Conservation (phyloP, 2,888 invertebrate genomes). For the Torymus aiolomorphi region DNA sequence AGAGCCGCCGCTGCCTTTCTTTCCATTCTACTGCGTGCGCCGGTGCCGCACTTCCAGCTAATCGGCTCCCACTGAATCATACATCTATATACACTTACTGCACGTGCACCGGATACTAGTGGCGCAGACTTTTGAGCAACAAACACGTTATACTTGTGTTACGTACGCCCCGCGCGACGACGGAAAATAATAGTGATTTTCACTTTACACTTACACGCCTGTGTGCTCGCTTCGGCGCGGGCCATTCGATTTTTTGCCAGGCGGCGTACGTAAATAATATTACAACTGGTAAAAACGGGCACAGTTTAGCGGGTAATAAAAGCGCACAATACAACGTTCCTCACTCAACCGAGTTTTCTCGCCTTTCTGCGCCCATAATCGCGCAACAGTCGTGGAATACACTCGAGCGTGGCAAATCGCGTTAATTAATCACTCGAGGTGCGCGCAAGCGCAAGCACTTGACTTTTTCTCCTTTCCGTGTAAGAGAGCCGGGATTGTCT, state of each 20-base stretch:
- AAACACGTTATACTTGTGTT: too few relatives aligned
- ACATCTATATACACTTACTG: background rate
- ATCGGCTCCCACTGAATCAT: constrained; percentile 32
- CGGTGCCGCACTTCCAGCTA: background rate
- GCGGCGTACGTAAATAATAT: constrained; percentile 3
- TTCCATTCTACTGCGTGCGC: constrained; percentile 7
- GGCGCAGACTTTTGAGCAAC: too few relatives aligned
- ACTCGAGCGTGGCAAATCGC: constrained; percentile 36
- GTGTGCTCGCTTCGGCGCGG: background rate
- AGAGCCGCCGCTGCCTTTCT: background rate
- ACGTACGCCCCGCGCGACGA: background rate
- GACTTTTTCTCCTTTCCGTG: background rate
- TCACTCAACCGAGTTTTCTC: constrained; percentile 24
- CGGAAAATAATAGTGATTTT: background rate
- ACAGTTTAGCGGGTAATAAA: constrained; percentile 23
- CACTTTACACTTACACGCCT: background rate
- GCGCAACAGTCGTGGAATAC: constrained; percentile 19
- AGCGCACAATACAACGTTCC: constrained; percentile 40
- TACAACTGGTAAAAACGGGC: background rate
- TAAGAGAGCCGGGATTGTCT: constrained; percentile 10
- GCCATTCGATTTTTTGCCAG: background rate
- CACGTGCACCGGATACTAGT: too few relatives aligned
- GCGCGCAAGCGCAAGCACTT: background rate
- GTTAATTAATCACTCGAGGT: constrained; percentile 38
- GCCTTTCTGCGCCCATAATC: constrained; percentile 3